Evolutionary conservation across 2,797 vertebrate genomes (phyloP).

Genomic region (Okamejei kenojei): DNA sequence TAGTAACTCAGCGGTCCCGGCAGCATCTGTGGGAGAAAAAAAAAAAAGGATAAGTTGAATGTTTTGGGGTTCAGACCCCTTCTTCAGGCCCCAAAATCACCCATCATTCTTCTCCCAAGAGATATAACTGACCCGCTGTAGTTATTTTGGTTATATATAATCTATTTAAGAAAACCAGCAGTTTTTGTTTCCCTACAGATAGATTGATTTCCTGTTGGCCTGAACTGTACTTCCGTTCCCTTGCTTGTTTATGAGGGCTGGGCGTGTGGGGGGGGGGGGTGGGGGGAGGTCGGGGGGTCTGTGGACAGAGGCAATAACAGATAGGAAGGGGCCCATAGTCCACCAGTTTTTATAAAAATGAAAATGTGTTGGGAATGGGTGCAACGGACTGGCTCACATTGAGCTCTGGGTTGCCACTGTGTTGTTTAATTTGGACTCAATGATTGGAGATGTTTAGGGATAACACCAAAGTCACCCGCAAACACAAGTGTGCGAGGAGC

Average conservation of each 20-base stretch:
- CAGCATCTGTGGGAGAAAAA: too few relatives aligned
- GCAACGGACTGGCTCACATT: background rate
- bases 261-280: too few relatives aligned
- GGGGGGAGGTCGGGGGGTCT: too few relatives aligned
- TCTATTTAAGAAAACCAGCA: too few relatives aligned
- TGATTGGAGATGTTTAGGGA: background rate
- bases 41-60: too few relatives aligned
- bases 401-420: background rate
- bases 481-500: background rate
- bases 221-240: background rate
- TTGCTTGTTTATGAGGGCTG: background rate
- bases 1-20: too few relatives aligned
- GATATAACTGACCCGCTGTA: too few relatives aligned
- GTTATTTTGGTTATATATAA: too few relatives aligned
- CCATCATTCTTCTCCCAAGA: too few relatives aligned
- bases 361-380: background rate
- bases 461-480: background rate
- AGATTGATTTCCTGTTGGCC: background rate
- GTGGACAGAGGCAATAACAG: background rate
- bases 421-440: background rate
- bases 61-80: too few relatives aligned
- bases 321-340: background rate
- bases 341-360: background rate
- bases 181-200: too few relatives aligned
- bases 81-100: too few relatives aligned